Conservation (phyloP, 2,113 vertebrate genomes). For the Theropithecus gelada region DNA sequence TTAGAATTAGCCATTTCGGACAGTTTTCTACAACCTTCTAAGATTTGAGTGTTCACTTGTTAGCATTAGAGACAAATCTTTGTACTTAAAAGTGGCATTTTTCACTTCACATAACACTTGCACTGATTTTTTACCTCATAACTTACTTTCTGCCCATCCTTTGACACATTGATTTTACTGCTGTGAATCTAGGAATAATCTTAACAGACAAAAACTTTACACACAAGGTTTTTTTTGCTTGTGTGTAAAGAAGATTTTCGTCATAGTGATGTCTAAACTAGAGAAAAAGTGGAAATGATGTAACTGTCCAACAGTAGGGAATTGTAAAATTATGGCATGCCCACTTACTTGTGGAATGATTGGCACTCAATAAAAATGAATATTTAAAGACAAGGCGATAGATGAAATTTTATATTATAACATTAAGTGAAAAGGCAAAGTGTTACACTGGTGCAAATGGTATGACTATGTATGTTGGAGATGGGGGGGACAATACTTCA, state of each 20-base stretch:
- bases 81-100: background rate
- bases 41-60: background rate
- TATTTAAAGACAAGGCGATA: background rate
- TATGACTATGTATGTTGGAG: background rate
- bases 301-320: background rate
- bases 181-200: background rate
- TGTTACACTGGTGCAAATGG: background rate
- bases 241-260: background rate
- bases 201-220: background rate
- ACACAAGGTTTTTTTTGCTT: background rate
- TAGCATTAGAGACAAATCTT: background rate
- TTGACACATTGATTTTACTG: conserved; percentile 10
- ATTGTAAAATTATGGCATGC: background rate
- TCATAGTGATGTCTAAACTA: background rate
- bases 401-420: background rate
- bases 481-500: background rate
- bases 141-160: background rate
- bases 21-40: background rate
- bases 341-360: background rate
- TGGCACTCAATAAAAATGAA: background rate
- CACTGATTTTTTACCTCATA: conserved; percentile 19
- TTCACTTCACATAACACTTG: background rate
- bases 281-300: background rate
- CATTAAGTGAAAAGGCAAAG: background rate
- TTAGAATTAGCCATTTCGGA: background rate